phyloP scores from a whole-genome alignment of 2,797 vertebrate genomes.

The Salmo trutta region DNA sequence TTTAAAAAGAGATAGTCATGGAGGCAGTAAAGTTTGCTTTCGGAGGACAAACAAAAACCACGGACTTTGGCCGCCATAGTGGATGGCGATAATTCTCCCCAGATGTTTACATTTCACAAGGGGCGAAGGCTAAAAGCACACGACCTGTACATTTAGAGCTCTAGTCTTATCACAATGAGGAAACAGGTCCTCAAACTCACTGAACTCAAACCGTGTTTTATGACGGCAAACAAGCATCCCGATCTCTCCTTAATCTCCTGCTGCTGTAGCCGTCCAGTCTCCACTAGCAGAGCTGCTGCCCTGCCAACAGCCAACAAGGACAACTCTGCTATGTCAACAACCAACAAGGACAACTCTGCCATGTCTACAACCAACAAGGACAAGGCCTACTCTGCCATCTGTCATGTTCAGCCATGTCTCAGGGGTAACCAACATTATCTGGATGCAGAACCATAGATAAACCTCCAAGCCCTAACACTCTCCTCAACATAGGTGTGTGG shows the following conservation, averaged over 20 bases:
- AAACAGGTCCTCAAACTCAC: neutral
- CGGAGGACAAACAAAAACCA: neutral
- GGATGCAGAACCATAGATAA: neutral
- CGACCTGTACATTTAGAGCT: neutral
- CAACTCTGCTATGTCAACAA: neutral
- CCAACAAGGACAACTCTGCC: neutral
- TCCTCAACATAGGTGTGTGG: neutral
- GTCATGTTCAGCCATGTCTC: neutral
- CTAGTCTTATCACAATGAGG: neutral
- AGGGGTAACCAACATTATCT: neutral
- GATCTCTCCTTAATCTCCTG: neutral
- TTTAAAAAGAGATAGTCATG: neutral
- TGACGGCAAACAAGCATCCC: neutral
- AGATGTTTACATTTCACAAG: slow-evolving; percentile 1
- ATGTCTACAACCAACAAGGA: neutral
- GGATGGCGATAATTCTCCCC: neutral
- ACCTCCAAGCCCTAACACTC: neutral
- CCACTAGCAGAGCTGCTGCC: neutral
- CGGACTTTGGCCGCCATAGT: neutral
- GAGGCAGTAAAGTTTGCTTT: neutral
- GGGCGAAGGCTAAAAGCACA: neutral
- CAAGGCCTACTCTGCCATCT: neutral
- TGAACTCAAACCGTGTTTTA: neutral
- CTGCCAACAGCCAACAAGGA: neutral
- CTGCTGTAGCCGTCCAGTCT: neutral